Evolutionary conservation across 2,797 vertebrate genomes (phyloP), one percentile per base, ranked within the genome.

Genomic region (Podarcis siculus): DNA sequence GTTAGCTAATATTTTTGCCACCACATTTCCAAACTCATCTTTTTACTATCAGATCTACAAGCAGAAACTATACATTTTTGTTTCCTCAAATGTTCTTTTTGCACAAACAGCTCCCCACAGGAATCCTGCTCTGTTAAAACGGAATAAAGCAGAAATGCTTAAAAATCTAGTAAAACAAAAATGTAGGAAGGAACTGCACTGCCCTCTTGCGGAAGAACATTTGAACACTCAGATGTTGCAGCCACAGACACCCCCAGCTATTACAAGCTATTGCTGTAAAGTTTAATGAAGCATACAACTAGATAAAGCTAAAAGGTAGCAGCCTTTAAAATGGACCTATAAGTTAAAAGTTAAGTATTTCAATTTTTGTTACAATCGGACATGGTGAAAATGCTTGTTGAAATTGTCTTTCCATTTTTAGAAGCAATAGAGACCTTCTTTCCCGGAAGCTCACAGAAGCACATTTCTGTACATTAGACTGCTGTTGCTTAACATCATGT

Each of bases 141-240:
- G 3, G 4, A 30, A 55, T 3, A 32, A n/a, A 67, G 1, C 37
- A 19, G 15, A 3, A 39, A 17, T 15, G 25, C 19, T 61, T 39
- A 42, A 19, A 39, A 49, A 55, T 67, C 30, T 30, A 19, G 37
- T 39, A 23, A 76, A 83, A 42, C 5, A 71, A 35, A 72, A 80
- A 42, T 6, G 5, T 37, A 58, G 30, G 49, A n/a, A 81, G 85
- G 69, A 67, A n/a, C 7, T 5, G 75, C 78, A 89, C 83, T 76
- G 58, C 71, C 83, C 79, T 85, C 88, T 85, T 85, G 42, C 81
- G 88, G 45, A 35, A 23, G 9, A 55, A 81, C 85, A 85, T 49
- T 72, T 39, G 58, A 82, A 81, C 37, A 39, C 12, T 45, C 49
- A 75, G 42, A 32, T 64, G 61, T 69, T 64, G 64, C 61, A 87